Conservation (phyloP, 1,140 invertebrate species). For the Bombus consobrinus region DNA sequence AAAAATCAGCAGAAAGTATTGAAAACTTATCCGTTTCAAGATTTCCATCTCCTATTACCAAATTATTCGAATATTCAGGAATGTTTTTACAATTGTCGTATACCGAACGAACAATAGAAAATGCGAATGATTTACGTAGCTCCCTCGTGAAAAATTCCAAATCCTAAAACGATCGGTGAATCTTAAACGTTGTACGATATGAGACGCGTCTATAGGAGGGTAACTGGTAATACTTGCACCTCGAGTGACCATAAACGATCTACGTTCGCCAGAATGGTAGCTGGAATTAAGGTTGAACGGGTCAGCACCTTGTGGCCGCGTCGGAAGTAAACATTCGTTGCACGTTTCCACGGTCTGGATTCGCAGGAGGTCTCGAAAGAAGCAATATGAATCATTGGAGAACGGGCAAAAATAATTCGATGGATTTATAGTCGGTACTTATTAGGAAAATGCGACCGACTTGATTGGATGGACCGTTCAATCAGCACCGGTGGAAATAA, state of each 20-base stretch:
- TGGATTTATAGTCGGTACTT: conserved; percentile 49
- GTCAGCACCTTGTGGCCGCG: background rate
- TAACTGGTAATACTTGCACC: conserved; percentile 22
- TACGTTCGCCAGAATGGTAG: conserved; percentile 16
- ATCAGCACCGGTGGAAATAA: conserved; percentile 16
- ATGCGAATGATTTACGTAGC: background rate
- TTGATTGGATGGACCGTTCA: conserved; percentile 8
- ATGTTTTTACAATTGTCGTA: background rate
- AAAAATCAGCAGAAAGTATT: no score
- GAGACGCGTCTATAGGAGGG: no score
- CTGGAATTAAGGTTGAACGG: conserved; percentile 34
- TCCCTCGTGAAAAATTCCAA: no score
- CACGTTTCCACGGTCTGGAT: conserved; percentile 35
- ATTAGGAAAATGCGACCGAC: conserved; percentile 31
- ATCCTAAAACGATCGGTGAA: background rate
- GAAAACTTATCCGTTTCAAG: background rate
- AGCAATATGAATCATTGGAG: conserved; percentile 45
- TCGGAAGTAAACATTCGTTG: conserved; percentile 25
- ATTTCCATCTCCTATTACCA: background rate
- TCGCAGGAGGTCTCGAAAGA: conserved; percentile 45
- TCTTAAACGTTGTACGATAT: background rate
- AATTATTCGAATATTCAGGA: background rate
- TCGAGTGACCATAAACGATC: conserved; percentile 68
- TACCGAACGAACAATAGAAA: background rate
- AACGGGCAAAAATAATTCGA: conserved; percentile 39